Evolutionary conservation across 2,113 vertebrate species (phyloP), one percentile per base, ranked within the genome.

Genomic region (Collichthys lucidus): DNA sequence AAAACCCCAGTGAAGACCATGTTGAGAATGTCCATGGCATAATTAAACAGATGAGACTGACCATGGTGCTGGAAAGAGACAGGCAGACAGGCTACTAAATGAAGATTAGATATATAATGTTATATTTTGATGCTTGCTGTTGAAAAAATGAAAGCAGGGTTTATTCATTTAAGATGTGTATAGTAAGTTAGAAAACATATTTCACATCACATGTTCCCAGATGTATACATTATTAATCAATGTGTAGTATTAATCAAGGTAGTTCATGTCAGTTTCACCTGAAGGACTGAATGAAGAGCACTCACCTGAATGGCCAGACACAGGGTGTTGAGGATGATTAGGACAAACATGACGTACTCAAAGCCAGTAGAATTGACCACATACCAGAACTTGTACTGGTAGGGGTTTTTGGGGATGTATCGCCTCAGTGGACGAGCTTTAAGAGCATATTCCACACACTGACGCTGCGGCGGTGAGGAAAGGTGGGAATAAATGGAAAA

Each of bases 321-420:
- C 90, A 99, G 94, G 0, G 98, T 99, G 96, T 99, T 99, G 94
- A 99, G 97, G 94, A 99, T 96, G 95, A 99, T 99, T 79, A 99
- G 97, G 72, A 99, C 95, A 90, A 99, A 99, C 98, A 99, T 99
- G 96, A 99, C 95, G 78, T 99, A 99, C 91, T 99, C 98, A 84
- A 99, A 99, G 76, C 97, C 97, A 19, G 97, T 97, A 77, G 98
- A 99, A 95, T 99, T 99, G 89, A 99, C 98, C 96, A 99, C 97
- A 86, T 98, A 99, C 98, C 98, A 99, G 95, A 99, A 99, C 91
- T 98, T 99, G 94, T 99, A 99, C 95, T 99, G 98, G 94, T 99
- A 99, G 12, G 96, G 97, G 88, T 99, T 99, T 95, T 99, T 99
- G 65, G 98, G 98, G 83, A 99, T 99, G 80, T 99, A 99, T 91